Evolutionary conservation across 2,113 vertebrate species (phyloP), one percentile per base, ranked within the genome.

Genomic region (Panurus biarmicus): DNA sequence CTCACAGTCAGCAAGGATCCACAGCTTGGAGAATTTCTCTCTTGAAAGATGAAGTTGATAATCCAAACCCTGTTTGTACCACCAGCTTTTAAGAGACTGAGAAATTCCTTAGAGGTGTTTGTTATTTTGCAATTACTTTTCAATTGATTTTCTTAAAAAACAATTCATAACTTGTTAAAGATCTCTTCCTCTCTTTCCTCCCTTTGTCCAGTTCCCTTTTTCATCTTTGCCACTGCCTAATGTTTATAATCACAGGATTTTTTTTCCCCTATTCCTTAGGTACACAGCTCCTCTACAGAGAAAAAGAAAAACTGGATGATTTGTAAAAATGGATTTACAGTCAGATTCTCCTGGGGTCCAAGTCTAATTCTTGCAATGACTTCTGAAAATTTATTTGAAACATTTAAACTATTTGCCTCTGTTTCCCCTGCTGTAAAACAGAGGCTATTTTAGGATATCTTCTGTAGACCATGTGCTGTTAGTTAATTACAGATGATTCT

Each of bases 91-190:
- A 95, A 88, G 71, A 93, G 57, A 78, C n/a, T 54, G 36, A 75
- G 45, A 95, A 89, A 86, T 58, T 89, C 60, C 82, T 85, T 51
- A 51, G 87, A 69, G 66, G 20, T 84, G 84, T 92, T 92, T 93
- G 85, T 90, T 97, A 84, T 88, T 95, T 95, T 94, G 94, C 85
- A 94, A 94, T 94, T 95, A 89, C 85, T 82, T 89, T 64, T 58
- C 58, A 79, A 94, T 77, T 89, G 78, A 94, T 93, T 96, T 87
- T 86, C 88, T 93, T 84, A 86, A 72, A 73, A 90, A 94, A 60
- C 45, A 79, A 91, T 89, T 95, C 89, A 89, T 88, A 85, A 94
- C 70, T 90, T 93, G 58, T 87, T 95, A 92, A 97, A 91, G 87
- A 93, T 92, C 81, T 93, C 70, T 80, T 94, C 35, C 24, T 33